Evolutionary conservation across 2,888 invertebrate genomes (phyloP).

Genomic region (Stenotaenia linearis): DNA sequence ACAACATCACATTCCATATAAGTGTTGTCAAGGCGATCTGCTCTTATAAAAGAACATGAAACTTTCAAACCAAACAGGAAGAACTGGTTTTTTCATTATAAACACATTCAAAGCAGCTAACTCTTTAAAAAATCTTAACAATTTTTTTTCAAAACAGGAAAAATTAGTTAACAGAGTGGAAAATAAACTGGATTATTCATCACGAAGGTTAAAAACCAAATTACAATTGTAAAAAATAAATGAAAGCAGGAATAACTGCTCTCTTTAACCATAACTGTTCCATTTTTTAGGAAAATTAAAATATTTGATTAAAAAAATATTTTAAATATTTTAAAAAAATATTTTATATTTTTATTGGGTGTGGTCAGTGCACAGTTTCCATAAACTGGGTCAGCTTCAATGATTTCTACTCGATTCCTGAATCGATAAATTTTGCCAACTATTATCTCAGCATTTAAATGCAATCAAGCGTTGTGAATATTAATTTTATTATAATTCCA

Average conservation of each 20-base stretch:
- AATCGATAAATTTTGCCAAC: not conserved
- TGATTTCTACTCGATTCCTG: not conserved
- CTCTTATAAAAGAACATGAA: not conserved
- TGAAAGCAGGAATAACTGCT: no score
- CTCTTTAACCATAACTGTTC: no score
- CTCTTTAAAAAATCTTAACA: no score
- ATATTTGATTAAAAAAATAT: not conserved
- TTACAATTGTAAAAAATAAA: not conserved
- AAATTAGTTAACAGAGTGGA: not conserved
- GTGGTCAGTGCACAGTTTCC: not conserved
- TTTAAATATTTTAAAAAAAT: not conserved
- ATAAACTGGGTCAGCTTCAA: not conserved
- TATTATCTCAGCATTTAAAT: not conserved
- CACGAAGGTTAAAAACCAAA: not conserved
- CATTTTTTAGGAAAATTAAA: no score
- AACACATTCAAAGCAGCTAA: no score
- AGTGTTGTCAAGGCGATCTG: not conserved
- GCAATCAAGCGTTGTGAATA: not conserved
- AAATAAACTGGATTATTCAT: not conserved
- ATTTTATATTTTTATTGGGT: not conserved
- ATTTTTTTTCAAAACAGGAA: not conserved
- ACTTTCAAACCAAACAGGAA: no score
- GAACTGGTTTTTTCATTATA: no score
- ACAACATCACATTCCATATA: not conserved
- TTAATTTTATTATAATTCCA: not conserved